Conservation (phyloP, 2,113 vertebrate species). For the Bubo bubo region DNA sequence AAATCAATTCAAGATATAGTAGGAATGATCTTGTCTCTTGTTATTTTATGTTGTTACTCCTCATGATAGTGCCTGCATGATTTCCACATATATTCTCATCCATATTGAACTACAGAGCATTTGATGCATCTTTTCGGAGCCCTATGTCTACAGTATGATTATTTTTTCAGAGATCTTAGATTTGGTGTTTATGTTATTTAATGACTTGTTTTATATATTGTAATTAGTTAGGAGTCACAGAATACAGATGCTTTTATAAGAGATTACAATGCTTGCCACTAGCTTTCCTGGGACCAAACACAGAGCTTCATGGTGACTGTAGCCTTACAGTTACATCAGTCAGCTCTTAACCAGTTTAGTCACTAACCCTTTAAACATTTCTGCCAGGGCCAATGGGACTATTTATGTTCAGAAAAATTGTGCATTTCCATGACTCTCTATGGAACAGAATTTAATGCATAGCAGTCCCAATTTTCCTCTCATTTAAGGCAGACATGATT, state of each 20-base stretch:
- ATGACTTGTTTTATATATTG: neutral
- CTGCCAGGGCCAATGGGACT: neutral
- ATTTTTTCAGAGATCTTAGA: neutral
- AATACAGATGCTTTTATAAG: neutral
- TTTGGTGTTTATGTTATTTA: neutral
- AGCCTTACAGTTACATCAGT: neutral
- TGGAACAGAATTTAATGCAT: neutral
- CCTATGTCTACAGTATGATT: rapidly evolving
- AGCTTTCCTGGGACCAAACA: neutral
- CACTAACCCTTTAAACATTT: neutral
- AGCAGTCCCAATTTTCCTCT: neutral
- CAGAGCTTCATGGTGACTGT: neutral
- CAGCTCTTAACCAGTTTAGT: neutral
- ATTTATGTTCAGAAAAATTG: neutral
- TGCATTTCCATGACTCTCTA: neutral
- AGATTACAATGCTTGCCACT: neutral
- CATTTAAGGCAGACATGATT: neutral
- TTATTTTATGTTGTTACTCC: neutral
- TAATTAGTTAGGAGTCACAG: neutral
- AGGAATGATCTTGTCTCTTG: neutral
- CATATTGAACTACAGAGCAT: neutral
- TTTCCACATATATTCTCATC: neutral
- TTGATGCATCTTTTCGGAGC: neutral
- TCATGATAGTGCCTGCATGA: neutral
- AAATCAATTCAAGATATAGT: neutral